Base-by-base conservation (phyloP, 2,888 invertebrate species). In the Agonopterix heracliana region DNA sequence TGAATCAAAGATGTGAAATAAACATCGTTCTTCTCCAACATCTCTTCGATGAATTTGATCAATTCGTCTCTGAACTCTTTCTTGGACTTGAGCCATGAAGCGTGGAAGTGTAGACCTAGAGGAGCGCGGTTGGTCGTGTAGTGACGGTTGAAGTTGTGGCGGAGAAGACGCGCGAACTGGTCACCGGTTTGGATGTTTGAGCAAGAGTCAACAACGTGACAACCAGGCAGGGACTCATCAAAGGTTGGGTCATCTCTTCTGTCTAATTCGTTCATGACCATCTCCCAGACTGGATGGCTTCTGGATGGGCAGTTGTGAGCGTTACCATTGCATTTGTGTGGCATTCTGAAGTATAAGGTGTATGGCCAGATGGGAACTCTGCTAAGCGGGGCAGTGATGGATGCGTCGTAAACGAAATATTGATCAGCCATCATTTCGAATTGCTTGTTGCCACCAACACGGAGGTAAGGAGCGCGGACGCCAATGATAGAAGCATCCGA, bases 381-480 rank as follows among this genome's bases (percentile, higher is more conserved):
- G 36, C 94, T 92, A 49, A 96, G 89, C 0, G 96, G 95, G 26
- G 97, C 97, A 1, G 96, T 96, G 71, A 98, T 97, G 9, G 97
- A 97, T 17, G 97, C 96, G 75, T 98, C 98, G 77, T 98, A 98
- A 7, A 95, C 94, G 79, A 97, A 97, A 86, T 95, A 96, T 76
- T 97, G 96, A 80, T 97, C 96, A 49, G 95, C 93, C 97, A 98
- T 97, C 97, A 98, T 98, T 82, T 96, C 95, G 78, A 98, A 98
- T 88, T 97, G 97, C 67, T 93, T 96, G 90, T 97, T 96, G 54
- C 98, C 97, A 55, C 98, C 97, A 0, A 97, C 96, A 47, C 97
- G 91, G 47, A 97, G 89, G 73, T 96, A 97, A 3, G 97, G 97
- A 1, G 97, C 96, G 41, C 97, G 92, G 59, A 96, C 90, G 11